Percentiles rank a stretch among this genome's conserved stretches.
Conservation (phyloP, 2,113 vertebrate species). For the Mormyrus iriodes region DNA sequence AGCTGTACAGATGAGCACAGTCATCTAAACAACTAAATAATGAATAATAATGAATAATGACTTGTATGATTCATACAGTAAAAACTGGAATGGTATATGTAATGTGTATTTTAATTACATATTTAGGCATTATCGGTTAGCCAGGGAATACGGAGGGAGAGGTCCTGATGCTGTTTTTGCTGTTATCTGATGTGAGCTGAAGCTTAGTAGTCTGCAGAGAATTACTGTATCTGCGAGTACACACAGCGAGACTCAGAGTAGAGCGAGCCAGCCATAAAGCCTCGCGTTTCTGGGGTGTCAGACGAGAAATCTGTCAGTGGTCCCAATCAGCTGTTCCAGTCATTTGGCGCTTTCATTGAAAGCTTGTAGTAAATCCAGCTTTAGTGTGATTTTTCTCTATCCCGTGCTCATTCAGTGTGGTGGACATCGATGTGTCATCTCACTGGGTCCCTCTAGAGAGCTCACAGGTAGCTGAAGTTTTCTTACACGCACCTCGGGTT, state of each 20-base stretch:
- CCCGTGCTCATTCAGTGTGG: background rate
- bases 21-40: background rate
- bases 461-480: background rate
- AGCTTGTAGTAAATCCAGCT: background rate
- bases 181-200: background rate
- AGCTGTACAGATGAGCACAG: background rate
- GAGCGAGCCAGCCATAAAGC: background rate
- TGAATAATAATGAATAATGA: background rate
- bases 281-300: background rate
- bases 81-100: background rate
- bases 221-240: background rate
- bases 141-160: background rate
- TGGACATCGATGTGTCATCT: background rate
- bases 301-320: conserved; percentile 8
- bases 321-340: background rate
- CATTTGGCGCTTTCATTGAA: background rate
- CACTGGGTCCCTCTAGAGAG: background rate
- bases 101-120: background rate
- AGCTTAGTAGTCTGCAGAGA: background rate
- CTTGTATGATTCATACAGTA: background rate
- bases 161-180: background rate
- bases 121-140: background rate
- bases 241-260: background rate
- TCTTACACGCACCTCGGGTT: background rate
- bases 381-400: background rate